Base-by-base conservation (phyloP, 1,140 invertebrate genomes). In the Nasonia vitripennis region DNA sequence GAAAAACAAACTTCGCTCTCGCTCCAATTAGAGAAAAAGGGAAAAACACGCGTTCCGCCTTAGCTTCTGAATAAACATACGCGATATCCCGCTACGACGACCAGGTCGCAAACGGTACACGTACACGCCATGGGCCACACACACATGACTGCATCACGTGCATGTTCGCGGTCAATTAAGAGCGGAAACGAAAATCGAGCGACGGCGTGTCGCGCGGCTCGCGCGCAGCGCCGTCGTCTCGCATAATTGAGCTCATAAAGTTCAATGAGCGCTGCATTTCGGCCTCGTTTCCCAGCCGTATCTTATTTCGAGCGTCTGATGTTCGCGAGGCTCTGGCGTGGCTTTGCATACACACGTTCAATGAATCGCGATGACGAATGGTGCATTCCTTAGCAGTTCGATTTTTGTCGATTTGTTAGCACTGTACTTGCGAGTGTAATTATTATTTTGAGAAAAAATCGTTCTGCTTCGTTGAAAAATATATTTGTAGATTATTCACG, bases 151-250 rank as follows among this genome's bases (percentile, higher is more conserved):
- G 5, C n/a, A 37, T 79, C 31, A 20, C 78, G 27, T 67, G 48
- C 78, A 79, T 79, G 78, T 27, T 41, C 62, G 78, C 78, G 78
- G 78, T 70, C 78, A 80, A 80, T 80, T 45, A 70, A 48, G 34
- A 70, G 67, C 78, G 78, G 78, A 80, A 80, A 70, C 34, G 78
- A 80, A 80, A 80, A 80, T 80, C 78, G 37, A 80, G 67, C 78
- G 67, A n/a, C 62, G 78, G 34, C 62, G 62, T 23, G 78, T 70
- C 37, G 20, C 34, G 73, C 73, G 37, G 27, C 27, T 27, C 41
- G 31, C 17, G 1, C 14, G 31, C 17, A 10, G 11, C 73, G 34
- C 37, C 12, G 34, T 23, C 62, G 55, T 31, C 67, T 70, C 78
- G 37, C 78, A 41, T 70, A 80, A 80, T 80, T 70, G 78, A 80